Conservation (phyloP, 2,113 vertebrate genomes). For the Empidonax traillii region DNA sequence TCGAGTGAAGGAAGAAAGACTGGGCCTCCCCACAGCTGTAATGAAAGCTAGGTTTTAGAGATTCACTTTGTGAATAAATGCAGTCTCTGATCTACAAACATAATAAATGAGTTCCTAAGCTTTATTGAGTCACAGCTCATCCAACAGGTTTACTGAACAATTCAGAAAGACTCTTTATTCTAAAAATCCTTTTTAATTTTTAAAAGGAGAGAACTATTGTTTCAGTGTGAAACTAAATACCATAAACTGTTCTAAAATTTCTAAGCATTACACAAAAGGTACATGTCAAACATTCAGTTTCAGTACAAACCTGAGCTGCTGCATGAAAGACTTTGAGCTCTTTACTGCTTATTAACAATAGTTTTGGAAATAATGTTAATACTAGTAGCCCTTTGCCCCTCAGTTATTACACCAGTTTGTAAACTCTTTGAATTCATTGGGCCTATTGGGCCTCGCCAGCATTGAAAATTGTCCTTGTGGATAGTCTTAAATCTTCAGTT, state of each 20-base stretch:
- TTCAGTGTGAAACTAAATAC: neutral
- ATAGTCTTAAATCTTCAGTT: neutral
- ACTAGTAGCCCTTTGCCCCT: neutral
- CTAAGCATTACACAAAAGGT: neutral
- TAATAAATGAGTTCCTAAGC: conserved; percentile 76
- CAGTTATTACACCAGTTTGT: neutral
- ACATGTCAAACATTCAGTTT: neutral
- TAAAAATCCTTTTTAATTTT: neutral
- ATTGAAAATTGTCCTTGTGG: neutral
- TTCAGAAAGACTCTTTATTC: conserved; percentile 14
- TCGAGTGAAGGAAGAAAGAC: conserved; percentile 31
- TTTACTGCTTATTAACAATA: neutral
- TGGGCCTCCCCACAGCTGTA: conserved; percentile 66
- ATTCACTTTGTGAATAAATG: conserved; percentile 72
- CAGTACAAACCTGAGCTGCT: neutral
- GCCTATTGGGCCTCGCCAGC: neutral
- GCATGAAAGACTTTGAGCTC: neutral
- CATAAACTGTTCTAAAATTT: neutral
- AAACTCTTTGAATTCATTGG: neutral
- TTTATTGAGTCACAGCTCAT: conserved; percentile 70
- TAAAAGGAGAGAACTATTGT: neutral
- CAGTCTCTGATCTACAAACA: conserved; percentile 66
- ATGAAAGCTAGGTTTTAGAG: conserved; percentile 74
- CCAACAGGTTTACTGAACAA: conserved; percentile 62
- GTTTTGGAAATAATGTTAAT: neutral